Percentiles rank a stretch among this genome's conserved stretches.
These are phyloP conservation scores for Drosophila tani DNA, from an alignment of 1,140 invertebrate species.

Conservation along the genomic window DNA sequence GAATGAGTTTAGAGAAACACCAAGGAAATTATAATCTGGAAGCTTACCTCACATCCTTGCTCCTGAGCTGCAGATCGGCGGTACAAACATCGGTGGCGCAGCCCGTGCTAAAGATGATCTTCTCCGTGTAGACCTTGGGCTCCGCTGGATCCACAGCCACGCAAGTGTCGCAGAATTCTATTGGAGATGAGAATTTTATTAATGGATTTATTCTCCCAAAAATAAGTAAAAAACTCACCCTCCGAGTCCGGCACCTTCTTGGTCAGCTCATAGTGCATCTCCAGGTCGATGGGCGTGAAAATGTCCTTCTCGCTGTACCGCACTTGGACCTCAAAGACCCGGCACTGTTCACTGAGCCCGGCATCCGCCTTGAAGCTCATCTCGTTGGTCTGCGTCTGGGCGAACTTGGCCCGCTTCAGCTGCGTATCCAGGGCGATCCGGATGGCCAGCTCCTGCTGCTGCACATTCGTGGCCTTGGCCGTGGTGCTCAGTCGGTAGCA, in stretches of 20 bases:
- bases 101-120: constrained; percentile 81
- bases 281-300: constrained; percentile 84
- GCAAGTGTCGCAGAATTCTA: constrained; percentile 79
- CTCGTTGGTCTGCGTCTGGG: constrained; percentile 61
- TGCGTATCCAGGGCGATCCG: constrained; percentile 70
- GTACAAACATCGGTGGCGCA: constrained; percentile 84
- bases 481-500: constrained; percentile 81
- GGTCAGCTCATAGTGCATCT: constrained; percentile 81
- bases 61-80: constrained; percentile 80
- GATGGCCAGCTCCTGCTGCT: constrained; percentile 68
- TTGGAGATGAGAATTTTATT: too few species aligned
- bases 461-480: constrained; percentile 60
- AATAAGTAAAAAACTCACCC: constrained; percentile 34
- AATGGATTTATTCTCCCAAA: too few species aligned
- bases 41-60: constrained; percentile 57
- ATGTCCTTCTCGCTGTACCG: constrained; percentile 79
- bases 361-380: constrained; percentile 68
- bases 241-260: constrained; percentile 72
- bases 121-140: constrained; percentile 70
- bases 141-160: constrained; percentile 79
- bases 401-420: constrained; percentile 73
- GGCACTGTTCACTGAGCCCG: constrained; percentile 57
- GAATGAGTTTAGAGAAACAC: neutral
- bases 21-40: neutral
- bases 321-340: constrained; percentile 68